A percentile compares a stretch with the other conserved stretches of the same genome.
Conservation (phyloP, 92 coral and sea anemone species). For the Zoanthus gigantus region DNA sequence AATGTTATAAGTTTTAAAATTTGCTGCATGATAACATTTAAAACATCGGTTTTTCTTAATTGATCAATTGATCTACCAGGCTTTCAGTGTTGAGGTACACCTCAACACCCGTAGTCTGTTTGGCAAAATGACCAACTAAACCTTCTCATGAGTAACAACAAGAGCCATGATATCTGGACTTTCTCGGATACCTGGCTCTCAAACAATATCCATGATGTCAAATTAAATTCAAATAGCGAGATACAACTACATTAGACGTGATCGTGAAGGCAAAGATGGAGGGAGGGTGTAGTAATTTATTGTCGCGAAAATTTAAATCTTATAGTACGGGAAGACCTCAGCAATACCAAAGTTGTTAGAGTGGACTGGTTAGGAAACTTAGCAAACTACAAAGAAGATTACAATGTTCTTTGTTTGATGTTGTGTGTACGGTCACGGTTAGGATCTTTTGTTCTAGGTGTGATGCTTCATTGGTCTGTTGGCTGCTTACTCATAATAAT, state of each 20-base stretch:
- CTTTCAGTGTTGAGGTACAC: neutral
- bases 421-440: too few species aligned
- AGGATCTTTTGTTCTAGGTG: too few species aligned
- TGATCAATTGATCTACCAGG: too few species aligned
- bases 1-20: too few species aligned
- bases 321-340: neutral
- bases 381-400: too few species aligned
- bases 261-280: slow-evolving; percentile 19
- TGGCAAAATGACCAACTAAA: slow-evolving; percentile 37
- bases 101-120: slow-evolving; percentile 29
- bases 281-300: neutral
- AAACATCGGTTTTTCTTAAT: too few species aligned
- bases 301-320: slow-evolving; percentile 26
- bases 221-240: slow-evolving; percentile 4
- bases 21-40: too few species aligned
- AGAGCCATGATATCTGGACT: neutral
- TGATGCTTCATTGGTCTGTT: too few species aligned
- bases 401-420: too few species aligned
- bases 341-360: neutral
- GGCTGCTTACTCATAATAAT: too few species aligned
- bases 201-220: neutral
- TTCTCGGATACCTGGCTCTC: neutral
- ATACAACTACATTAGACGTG: slow-evolving; percentile 14
- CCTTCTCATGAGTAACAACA: slow-evolving; percentile 18
- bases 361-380: too few species aligned